Evolutionary conservation across 2,888 invertebrate species (phyloP), one percentile per base, ranked within the genome.

Genomic region (Aradus depressus): DNA sequence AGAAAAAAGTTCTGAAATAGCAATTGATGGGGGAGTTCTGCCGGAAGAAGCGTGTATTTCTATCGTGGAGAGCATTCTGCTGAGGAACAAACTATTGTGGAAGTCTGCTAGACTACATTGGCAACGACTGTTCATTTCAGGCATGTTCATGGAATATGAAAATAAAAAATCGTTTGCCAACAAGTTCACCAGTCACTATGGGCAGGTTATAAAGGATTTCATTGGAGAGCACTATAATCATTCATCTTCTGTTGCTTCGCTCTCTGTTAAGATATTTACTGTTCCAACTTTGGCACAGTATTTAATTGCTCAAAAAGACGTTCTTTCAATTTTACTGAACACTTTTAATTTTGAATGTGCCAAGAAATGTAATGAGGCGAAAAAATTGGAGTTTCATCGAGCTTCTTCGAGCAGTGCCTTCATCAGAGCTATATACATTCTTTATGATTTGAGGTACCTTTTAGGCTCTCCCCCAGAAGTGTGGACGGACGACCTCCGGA

Each of bases 151-250:
- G 80, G 95, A 98, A 66, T 88, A 90, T 60, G 84, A 88, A 54
- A 91, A 87, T 60, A 98, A 98, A 70, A 84, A 84, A 65, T 74
- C 81, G 14, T 79, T 97, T 68, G 90, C 95, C 0, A 82, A 84
- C 62, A 75, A 89, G 32, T 92, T 91, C 64, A 88, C 90, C 0
- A 79, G 80, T 62, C 81, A 86, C 62, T 93, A 93, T 64, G 84
- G 83, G 60, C 74, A 78, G 1, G 79, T 92, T 50, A 80, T 92
- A 69, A 84, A 88, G 67, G 93, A 93, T 68, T 97, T 91, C 67
- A 89, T 95, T 60, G 79, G 82, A 42, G 97, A 98, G 67, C 97
- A 98, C 71, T 97, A 98, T 69, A 96, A 96, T 66, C 95, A 96
- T 68, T 82, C 89, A 34, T 90, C 85, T 68, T 96, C 93, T 0